Evolutionary conservation across 2,113 vertebrate species (phyloP).

Genomic region (Macquaria australasica): DNA sequence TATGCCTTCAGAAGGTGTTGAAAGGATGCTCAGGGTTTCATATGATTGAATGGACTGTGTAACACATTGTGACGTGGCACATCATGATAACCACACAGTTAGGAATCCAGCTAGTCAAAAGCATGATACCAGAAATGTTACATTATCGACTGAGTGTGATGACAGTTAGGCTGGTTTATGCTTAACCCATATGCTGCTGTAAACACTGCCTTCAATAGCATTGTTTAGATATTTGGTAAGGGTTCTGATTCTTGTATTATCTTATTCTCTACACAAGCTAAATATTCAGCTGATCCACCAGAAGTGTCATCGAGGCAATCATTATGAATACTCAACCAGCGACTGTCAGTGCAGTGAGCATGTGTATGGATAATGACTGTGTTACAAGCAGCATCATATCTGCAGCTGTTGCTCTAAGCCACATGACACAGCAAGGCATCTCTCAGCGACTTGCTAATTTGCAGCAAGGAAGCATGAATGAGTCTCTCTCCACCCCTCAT

Average conservation of each 20-base stretch:
- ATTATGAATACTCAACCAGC: not conserved
- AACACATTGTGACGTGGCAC: not conserved
- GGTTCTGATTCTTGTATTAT: not conserved
- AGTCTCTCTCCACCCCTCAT: not conserved
- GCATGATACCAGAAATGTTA: not conserved
- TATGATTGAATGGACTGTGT: not conserved
- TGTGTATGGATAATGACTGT: constrained; percentile 4
- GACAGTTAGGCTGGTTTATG: not conserved
- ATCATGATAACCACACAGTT: not conserved
- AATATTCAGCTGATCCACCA: not conserved
- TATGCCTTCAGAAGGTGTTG: not conserved
- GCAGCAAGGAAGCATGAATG: constrained; percentile 3
- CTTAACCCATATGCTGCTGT: not conserved
- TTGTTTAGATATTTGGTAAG: not conserved
- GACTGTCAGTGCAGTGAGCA: constrained; percentile 8
- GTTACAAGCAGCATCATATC: constrained; percentile 16
- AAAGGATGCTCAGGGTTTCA: not conserved
- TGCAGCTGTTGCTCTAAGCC: constrained; percentile 47
- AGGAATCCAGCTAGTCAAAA: not conserved
- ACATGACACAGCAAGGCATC: constrained; percentile 46
- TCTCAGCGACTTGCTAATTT: constrained; percentile 62
- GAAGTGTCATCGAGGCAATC: not conserved
- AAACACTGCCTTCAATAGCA: not conserved
- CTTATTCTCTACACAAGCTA: not conserved
- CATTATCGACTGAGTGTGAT: not conserved